A percentile compares a stretch with the other conserved stretches of the same genome.
Conservation (phyloP, 1,140 invertebrate genomes). For the Megalonaias nervosa region DNA sequence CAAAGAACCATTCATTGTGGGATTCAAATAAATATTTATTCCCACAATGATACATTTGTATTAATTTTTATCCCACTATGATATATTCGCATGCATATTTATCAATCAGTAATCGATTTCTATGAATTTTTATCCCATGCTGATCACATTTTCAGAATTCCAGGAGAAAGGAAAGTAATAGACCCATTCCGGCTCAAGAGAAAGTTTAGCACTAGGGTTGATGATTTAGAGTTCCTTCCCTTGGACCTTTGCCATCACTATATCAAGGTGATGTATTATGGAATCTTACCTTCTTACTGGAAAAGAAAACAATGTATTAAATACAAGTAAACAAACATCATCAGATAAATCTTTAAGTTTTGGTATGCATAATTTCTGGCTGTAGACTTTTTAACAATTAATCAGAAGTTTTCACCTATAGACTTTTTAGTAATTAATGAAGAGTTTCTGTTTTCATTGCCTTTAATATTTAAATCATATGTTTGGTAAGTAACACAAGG, state of each 20-base stretch:
- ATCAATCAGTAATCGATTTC: not conserved
- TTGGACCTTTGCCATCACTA: slow-evolving; percentile 60
- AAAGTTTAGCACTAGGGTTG: slow-evolving; percentile 60
- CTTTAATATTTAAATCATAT: too few species aligned
- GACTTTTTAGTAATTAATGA: too few species aligned
- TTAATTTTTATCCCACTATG: not conserved
- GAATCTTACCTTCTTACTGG: not conserved
- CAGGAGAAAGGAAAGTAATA: slow-evolving; percentile 53
- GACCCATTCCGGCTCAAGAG: slow-evolving; percentile 55
- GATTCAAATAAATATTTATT: too few species aligned
- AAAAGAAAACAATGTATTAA: not conserved
- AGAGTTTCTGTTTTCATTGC: too few species aligned
- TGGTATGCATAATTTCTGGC: too few species aligned
- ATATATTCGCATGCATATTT: not conserved
- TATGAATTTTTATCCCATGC: not conserved
- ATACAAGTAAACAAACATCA: not conserved
- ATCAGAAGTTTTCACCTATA: too few species aligned
- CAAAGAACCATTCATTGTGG: too few species aligned
- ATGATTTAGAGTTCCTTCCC: slow-evolving; percentile 64
- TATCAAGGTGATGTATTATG: slow-evolving; percentile 53
- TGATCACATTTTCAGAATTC: slow-evolving; percentile 37
- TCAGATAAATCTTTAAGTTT: too few species aligned
- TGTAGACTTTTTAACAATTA: too few species aligned
- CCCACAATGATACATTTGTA: not conserved
- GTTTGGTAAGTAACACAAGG: too few species aligned